Evolutionary conservation across 2,797 vertebrate genomes (phyloP), one percentile per base, ranked within the genome.

Genomic region (Spondyliosoma cantharus): DNA sequence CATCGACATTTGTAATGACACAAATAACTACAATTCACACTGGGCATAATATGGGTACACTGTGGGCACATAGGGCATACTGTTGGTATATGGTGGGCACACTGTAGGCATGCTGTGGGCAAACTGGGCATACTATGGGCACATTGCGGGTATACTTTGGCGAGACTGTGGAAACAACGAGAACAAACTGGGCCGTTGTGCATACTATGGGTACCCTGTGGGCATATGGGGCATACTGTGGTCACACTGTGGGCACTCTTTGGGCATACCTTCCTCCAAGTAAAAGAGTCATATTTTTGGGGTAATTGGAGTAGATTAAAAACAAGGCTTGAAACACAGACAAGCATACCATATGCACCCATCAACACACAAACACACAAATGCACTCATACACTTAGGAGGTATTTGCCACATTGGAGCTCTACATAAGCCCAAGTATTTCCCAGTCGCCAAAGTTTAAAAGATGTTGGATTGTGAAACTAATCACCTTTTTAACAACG

Each of bases 401-500:
- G 50, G 67, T 76, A 82, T 74, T 67, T 64, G 46, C 59, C 64
- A 64, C 73, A 81, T 11, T 57, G 64, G 29, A 54, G 53, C 78
- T 67, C 83, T 50, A 22, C 82, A 74, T 84, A 85, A 87, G 78
- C 62, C 67, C 52, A 32, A 63, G 60, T 50, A 82, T 84, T 58
- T 75, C 17, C 56, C 50, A 54, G 78, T 85, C 83, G 58, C 89
- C 74, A 81, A 64, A 80, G 74, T 87, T 90, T 86, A 87, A 92
- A 91, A 85, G 79, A 66, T 58, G 67, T 81, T 77, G 37, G 82
- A 83, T 85, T 81, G 86, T 89, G 81, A 89, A 92, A 86, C 78
- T 74, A 85, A 91, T 88, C 71, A 76, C 64, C 81, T 82, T 76
- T 89, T 90, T 90, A 81, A 87, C 83, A 87, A 71, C 82, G 67